Percentiles rank a stretch among this genome's conserved stretches.
Evolutionary conservation across 2,113 vertebrate species (phyloP).

Genomic region (Caranx ignobilis): DNA sequence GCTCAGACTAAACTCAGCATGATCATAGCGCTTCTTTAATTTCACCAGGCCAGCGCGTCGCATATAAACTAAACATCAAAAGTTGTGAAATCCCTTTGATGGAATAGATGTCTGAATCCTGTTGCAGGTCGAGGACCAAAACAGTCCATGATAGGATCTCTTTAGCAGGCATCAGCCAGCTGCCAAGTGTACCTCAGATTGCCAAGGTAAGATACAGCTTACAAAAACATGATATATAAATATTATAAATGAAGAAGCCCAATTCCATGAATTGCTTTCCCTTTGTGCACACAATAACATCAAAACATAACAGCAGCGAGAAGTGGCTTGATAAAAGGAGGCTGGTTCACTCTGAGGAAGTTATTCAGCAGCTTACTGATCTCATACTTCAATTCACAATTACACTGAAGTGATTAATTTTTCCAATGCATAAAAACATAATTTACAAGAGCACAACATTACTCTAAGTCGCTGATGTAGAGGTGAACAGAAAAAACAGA

Average conservation of each 20-base stretch:
- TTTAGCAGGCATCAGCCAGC: conserved; percentile 93
- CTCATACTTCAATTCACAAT: conserved; percentile 6
- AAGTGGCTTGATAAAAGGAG: neutral
- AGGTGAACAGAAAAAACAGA: neutral
- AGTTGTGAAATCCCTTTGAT: neutral
- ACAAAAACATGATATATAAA: neutral
- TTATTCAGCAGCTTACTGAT: neutral
- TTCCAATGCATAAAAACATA: neutral
- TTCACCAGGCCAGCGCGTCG: neutral
- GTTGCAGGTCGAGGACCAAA: conserved; percentile 89
- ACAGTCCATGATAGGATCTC: conserved; percentile 96
- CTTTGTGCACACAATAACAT: neutral
- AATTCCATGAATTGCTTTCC: neutral
- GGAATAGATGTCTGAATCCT: neutral
- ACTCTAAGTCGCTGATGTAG: neutral
- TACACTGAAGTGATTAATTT: neutral
- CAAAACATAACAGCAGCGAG: neutral
- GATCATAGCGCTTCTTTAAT: neutral
- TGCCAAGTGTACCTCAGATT: conserved; percentile 96
- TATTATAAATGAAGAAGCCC: neutral
- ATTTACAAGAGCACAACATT: neutral
- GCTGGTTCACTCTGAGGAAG: neutral
- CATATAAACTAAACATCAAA: neutral
- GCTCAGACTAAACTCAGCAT: neutral
- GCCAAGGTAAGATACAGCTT: conserved; percentile 87